These are phyloP conservation scores for Thalpophila matura DNA, from an alignment of 2,888 invertebrate genomes.

Conservation along the genomic window DNA sequence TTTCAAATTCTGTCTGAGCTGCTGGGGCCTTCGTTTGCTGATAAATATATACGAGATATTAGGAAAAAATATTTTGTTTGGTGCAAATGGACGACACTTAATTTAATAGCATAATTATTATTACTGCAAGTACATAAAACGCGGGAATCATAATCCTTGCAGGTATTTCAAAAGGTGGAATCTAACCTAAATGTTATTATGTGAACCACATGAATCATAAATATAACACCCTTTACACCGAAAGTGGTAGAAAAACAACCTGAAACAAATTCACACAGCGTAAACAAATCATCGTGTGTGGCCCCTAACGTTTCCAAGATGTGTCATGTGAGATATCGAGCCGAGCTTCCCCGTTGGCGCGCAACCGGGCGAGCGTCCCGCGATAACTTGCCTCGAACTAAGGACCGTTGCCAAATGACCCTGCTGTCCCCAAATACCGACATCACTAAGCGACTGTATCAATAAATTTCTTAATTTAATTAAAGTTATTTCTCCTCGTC, in stretches of 20 bases:
- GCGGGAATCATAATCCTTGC: neutral
- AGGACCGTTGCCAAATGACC: conserved; percentile 74
- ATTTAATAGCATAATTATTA: too few relatives aligned
- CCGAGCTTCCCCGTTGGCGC: conserved; percentile 37
- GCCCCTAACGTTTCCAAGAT: conserved; percentile 45
- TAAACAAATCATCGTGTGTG: conserved; percentile 60
- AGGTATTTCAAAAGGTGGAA: neutral
- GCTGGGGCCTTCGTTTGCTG: neutral
- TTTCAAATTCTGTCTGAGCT: conserved; percentile 17
- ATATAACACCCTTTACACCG: neutral
- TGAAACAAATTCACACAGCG: conserved; percentile 42
- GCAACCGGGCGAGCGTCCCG: conserved; percentile 31
- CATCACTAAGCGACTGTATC: conserved; percentile 68
- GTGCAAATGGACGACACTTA: too few relatives aligned
- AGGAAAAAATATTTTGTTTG: neutral
- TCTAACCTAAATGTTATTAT: neutral
- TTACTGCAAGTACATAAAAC: too few relatives aligned
- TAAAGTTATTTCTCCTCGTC: conserved; percentile 73
- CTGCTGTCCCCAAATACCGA: conserved; percentile 61
- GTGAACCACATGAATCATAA: neutral
- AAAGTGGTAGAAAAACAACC: conserved; percentile 15
- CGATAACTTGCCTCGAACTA: conserved; percentile 46
- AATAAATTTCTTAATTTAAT: conserved; percentile 85
- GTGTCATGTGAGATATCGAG: conserved; percentile 46
- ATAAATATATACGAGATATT: conserved; percentile 1